Base-by-base conservation (phyloP, 2,888 invertebrate species). In the Papilio elwesi region DNA sequence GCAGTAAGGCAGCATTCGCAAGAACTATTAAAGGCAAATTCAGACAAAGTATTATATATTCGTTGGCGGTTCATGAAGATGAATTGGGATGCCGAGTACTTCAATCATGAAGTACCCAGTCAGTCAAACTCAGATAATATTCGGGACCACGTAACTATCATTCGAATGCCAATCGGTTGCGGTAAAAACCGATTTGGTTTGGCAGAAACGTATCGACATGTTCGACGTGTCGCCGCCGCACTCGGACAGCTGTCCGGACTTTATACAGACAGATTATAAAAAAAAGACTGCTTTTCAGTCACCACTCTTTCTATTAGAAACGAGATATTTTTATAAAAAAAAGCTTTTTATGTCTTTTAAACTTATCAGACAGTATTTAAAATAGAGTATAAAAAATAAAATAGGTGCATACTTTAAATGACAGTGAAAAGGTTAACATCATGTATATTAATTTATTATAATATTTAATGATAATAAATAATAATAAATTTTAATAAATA, bases 201-300 rank as follows among this genome's bases (percentile, higher is more conserved):
- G 66, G 70, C 76, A 73, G 74, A 75, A 74, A 76, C 74, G 59
- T 70, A 78, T 81, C 74, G 82, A 80, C 82, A 80, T 70, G 74
- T 88, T 87, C 85, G 89, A 89, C 83, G 81, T 84, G 82, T 80
- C 77, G 79, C 76, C 78, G 81, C 86, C 87, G 76, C 81, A 76
- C 11, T 53, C 74, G 77, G 81, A 81, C 77, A 78, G 70, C 75
- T 78, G 79, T 69, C 48, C 49, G 68, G 67, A 63, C 74, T 77
- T 76, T 66, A 48, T 65, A 74, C 76, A 68, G 64, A 49, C 70
- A 13, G 38, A 51, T n/a, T 11, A 66, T 59, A 66, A 65, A 53
- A 63, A 47, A 55, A 53, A 43, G 47, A 64, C 55, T 70, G 47
- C 36, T 48, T 70, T 64, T 65, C 36, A 12, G 65, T 51, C 65